Evolutionary conservation across 37 sponge, comb jelly and placozoan genomes (phyloP), one percentile per base, ranked within the genome.

Genomic region (Ephydatia muelleri): DNA sequence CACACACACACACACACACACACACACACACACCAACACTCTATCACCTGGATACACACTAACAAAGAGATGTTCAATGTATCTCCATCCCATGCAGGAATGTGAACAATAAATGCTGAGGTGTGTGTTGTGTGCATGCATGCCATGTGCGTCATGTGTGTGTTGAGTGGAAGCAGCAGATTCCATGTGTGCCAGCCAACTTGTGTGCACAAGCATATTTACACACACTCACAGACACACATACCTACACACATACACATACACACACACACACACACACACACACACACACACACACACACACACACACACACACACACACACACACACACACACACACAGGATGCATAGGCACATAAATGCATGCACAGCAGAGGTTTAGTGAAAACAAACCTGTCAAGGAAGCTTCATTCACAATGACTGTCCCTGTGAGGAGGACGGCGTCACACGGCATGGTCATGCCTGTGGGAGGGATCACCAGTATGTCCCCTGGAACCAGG

Each of bases 321-420:
- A 57, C 16, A 11, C 57, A 13, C 57, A 57, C 57, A 57, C 57
- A 57, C 57, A 35, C 33, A 72, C 38, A 76, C 23, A 38, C 48
- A 76, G 33, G 1, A 57, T 11, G 16, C 23, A 39, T 3, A 71
- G 27, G 23, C 72, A 71, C 72, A 71, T 11, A 76, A 40, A 57
- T 11, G 16, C 57, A 57, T 14, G 19, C 57, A 57, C 19, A 57
- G 57, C 57, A 57, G 57, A 57, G 1, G 1, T 57, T 57, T n/a
- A n/a, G n/a, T n/a, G n/a, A 43, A 4, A 43, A 43, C 8, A 43
- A 57, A 57, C 57, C 57, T 57, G 57, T 57, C 16, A 57, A 21
- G 6, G 90, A 87, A 70, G 94, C 88, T 77, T 96, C 97, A 70
- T 96, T 96, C 64, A 96, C 97, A 72, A 93, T 89, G 49, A 82